Conservation (phyloP, 2,113 vertebrate species). For the Noctilio leporinus region DNA sequence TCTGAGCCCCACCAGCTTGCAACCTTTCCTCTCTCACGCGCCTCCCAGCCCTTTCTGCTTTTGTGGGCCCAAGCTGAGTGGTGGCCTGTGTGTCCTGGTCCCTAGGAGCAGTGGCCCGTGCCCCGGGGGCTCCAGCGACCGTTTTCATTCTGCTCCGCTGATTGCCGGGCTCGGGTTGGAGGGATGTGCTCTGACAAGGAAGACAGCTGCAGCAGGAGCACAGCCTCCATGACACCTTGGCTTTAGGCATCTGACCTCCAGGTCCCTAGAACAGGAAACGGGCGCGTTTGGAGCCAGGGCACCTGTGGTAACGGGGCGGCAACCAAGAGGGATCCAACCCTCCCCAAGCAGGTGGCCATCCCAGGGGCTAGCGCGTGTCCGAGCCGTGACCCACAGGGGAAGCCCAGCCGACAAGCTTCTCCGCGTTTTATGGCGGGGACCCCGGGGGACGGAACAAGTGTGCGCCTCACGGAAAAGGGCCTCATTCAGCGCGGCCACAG, state of each 20-base stretch:
- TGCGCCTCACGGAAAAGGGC: neutral
- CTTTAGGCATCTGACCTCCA: neutral
- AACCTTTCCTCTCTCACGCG: neutral
- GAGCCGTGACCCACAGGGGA: too few species aligned
- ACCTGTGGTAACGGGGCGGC: neutral
- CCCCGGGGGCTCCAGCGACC: neutral
- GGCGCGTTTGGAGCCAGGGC: neutral
- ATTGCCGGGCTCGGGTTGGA: neutral
- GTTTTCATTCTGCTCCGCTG: neutral
- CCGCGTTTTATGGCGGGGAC: too few species aligned
- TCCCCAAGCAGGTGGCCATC: neutral
- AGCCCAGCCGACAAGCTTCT: too few species aligned
- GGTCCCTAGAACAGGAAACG: neutral
- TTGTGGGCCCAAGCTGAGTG: neutral
- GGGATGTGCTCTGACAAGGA: neutral
- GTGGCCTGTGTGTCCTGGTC: neutral
- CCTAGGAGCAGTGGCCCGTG: rapidly evolving
- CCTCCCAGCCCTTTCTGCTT: neutral
- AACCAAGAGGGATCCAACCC: neutral
- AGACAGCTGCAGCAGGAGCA: neutral
- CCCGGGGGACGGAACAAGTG: neutral
- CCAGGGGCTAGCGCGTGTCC: too few species aligned
- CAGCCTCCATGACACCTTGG: neutral
- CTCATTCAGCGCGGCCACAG: too few species aligned
- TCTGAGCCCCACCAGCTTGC: neutral